Percentiles rank a stretch among this genome's conserved stretches.
Evolutionary conservation across 2,888 invertebrate species (phyloP).

Genomic region (Falcaria lacertinaria): DNA sequence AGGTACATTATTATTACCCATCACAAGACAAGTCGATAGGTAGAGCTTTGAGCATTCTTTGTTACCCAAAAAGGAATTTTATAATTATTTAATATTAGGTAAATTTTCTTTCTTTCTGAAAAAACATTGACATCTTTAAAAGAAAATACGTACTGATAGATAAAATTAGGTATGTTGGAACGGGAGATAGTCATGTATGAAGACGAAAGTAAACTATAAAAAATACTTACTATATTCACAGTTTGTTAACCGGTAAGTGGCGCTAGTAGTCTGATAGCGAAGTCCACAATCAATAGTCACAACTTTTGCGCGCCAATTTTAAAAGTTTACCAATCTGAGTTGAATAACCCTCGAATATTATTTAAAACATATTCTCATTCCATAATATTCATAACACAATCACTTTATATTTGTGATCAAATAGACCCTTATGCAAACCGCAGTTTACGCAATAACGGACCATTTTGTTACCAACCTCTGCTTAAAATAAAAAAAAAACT

Average conservation of each 20-base stretch:
- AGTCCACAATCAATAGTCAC: slow-evolving; percentile 1
- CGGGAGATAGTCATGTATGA: too few relatives aligned
- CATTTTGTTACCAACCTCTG: slow-evolving; percentile 20
- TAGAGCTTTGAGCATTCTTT: too few relatives aligned
- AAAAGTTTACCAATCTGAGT: slow-evolving; percentile 7
- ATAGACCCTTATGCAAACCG: slow-evolving; percentile 19
- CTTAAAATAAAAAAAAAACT: slow-evolving; percentile 45
- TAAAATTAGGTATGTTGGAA: too few relatives aligned
- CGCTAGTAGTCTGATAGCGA: neutral
- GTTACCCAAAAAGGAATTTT: too few relatives aligned
- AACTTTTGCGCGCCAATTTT: slow-evolving; percentile 18
- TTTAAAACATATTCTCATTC: neutral
- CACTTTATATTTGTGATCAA: slow-evolving; percentile 26
- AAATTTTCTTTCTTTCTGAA: too few relatives aligned
- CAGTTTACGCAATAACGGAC: slow-evolving; percentile 19
- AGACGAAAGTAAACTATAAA: too few relatives aligned
- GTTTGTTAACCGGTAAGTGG: neutral
- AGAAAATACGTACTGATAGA: too few relatives aligned
- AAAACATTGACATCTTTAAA: too few relatives aligned
- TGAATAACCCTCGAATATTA: neutral
- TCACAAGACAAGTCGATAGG: too few relatives aligned
- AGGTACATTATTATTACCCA: too few relatives aligned
- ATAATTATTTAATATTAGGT: too few relatives aligned
- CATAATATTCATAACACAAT: neutral
- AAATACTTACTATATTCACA: too few relatives aligned